Base-by-base conservation (phyloP, 2,113 vertebrate genomes). In the Noctilio leporinus region DNA sequence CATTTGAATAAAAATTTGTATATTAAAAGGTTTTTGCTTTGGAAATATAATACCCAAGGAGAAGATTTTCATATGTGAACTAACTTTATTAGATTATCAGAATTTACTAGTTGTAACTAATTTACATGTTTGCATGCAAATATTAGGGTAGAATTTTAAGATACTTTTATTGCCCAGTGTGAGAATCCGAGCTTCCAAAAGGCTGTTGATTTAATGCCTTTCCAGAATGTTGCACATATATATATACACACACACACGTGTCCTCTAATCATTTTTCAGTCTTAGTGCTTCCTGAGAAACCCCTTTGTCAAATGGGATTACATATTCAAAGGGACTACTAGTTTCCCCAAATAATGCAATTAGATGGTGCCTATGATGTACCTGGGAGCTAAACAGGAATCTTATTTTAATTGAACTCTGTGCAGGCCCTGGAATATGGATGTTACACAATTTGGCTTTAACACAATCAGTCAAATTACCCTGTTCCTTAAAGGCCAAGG, bases 351-450 rank as follows among this genome's bases (percentile, higher is more conserved):
- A 83, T 86, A 93, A 82, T 14, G 69, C 35, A 59, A 77, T 93
- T 55, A 83, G 77, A 62, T 82, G 47, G 55, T 70, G 59, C 0
- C 49, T 69, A 0, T 69, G 76, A 89, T 64, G 43, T 92, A 77
- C 87, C 95, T 93, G 65, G 80, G 38, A 92, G 95, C 80, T 84
- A 94, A 96, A 89, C 33, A 59, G 20, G 87, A 97, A 94, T 96
- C 94, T 96, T 93, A 92, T 94, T 97, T 97, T 80, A 86, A 86
- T 83, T 97, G 96, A 96, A 90, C 65, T 94, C 70, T 93, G 19
- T 43, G 87, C 89, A 83, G 40, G 72, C 40, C 16, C 70, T 75
- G 4, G 45, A 93, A 91, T 95, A 86, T 85, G 83, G 33, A 89
- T 4, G 14, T 93, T 89, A 64, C 69, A 75, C 59, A 55, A 49